Percentiles rank a stretch among this genome's conserved stretches.
These are phyloP conservation scores for Harpagus bidentatus DNA, from an alignment of 2,113 vertebrate species.

Conservation along the genomic window DNA sequence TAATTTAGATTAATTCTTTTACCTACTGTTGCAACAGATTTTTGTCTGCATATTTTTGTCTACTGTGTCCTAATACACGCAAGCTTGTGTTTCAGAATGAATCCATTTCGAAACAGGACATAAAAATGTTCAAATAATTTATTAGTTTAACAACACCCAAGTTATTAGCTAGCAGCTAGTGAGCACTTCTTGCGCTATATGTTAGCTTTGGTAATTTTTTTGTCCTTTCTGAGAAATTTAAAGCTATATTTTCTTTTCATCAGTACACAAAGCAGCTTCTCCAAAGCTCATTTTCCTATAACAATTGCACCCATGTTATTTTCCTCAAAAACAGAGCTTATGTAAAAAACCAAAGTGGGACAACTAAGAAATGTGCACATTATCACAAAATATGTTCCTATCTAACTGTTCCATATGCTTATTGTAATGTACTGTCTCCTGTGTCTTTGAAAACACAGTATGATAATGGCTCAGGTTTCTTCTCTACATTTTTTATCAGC, in stretches of 20 bases:
- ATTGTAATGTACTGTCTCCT: neutral
- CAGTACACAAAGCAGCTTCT: neutral
- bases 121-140: slow-evolving; percentile 30
- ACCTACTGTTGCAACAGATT: neutral
- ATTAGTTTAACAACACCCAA: slow-evolving; percentile 16
- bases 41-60: neutral
- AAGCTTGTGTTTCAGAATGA: neutral
- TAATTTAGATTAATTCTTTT: neutral
- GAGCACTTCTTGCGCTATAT: neutral
- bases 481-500: neutral
- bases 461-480: neutral
- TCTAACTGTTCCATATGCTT: neutral
- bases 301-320: neutral
- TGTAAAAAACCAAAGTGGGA: neutral
- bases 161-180: neutral
- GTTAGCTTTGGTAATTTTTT: neutral
- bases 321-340: neutral
- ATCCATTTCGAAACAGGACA: slow-evolving; percentile 14
- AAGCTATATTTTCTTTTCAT: neutral
- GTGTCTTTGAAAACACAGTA: neutral
- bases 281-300: neutral
- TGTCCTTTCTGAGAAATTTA: neutral
- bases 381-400: neutral
- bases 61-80: neutral
- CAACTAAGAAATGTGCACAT: neutral